Evolutionary conservation across 2,888 invertebrate genomes (phyloP).

Genomic region (Mimachlamys varia): DNA sequence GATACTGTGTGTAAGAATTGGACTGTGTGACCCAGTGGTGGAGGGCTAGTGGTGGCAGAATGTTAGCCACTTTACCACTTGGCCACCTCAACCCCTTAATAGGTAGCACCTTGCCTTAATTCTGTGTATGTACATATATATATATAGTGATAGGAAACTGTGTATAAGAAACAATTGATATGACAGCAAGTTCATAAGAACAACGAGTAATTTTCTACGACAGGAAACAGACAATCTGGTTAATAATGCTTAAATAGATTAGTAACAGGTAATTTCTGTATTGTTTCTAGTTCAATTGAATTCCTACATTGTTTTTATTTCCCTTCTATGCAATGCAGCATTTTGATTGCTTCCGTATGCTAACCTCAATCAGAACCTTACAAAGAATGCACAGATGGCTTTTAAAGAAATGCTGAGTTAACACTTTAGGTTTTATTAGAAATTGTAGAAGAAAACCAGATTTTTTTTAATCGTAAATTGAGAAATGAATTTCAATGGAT

Average conservation of each 20-base stretch:
- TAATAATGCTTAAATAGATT: not conserved
- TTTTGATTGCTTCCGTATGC: not conserved
- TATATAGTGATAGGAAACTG: too few species aligned
- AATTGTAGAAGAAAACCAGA: not conserved
- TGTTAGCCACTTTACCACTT: too few species aligned
- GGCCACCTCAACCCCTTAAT: too few species aligned
- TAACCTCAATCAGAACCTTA: not conserved
- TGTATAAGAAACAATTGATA: not conserved
- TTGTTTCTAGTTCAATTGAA: not conserved
- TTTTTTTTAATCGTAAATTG: not conserved
- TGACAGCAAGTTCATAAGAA: not conserved
- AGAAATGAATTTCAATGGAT: not conserved
- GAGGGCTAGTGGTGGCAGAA: too few species aligned
- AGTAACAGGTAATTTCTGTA: not conserved
- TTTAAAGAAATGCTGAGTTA: not conserved
- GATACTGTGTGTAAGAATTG: too few species aligned
- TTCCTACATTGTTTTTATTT: not conserved
- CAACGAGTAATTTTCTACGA: not conserved
- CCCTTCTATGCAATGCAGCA: not conserved
- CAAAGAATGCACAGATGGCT: not conserved
- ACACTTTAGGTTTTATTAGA: not conserved
- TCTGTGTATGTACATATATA: too few species aligned
- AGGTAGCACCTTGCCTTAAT: too few species aligned
- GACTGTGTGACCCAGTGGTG: too few species aligned
- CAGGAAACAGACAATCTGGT: not conserved